A percentile compares a stretch with the other conserved stretches of the same genome.
Conservation (phyloP, 2,888 invertebrate genomes). For the Microdon myrmicae region DNA sequence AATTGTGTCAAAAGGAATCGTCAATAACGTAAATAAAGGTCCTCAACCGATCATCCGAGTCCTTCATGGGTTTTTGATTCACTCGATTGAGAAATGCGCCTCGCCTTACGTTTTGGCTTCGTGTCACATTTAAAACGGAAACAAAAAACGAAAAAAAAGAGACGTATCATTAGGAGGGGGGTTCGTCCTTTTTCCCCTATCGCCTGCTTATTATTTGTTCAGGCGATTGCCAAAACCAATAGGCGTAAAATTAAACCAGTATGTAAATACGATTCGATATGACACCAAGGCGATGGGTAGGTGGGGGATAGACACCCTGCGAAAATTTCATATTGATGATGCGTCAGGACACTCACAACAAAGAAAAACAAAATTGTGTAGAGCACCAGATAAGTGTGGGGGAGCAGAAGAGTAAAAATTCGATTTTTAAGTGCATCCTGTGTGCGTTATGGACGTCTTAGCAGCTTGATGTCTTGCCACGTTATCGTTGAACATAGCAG, state of each 20-base stretch:
- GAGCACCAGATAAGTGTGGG: neutral
- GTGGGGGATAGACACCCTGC: constrained; percentile 8
- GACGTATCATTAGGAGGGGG: no score
- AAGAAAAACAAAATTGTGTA: constrained; percentile 12
- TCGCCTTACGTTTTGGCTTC: neutral
- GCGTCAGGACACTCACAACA: constrained; percentile 33
- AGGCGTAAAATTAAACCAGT: constrained; percentile 67
- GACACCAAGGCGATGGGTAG: no score
- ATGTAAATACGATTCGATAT: constrained; percentile 46
- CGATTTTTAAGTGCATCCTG: constrained; percentile 35
- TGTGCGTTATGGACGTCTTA: constrained; percentile 4
- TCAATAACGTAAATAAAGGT: constrained; percentile 44
- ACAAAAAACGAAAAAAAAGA: no score
- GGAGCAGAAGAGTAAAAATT: constrained; percentile 4
- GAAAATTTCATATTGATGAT: constrained; percentile 41
- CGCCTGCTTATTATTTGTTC: constrained; percentile 62
- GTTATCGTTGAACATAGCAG: constrained; percentile 33
- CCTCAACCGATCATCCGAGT: constrained; percentile 24
- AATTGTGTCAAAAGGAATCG: constrained; percentile 40
- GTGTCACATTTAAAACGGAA: no score
- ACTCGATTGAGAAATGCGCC: constrained; percentile 23
- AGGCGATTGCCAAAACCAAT: constrained; percentile 67
- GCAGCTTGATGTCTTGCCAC: constrained; percentile 40
- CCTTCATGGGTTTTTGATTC: constrained; percentile 35
- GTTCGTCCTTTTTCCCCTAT: constrained; percentile 27